phyloP scores from a whole-genome alignment of 2,113 vertebrate genomes.

The Mionectes macconnelli region DNA sequence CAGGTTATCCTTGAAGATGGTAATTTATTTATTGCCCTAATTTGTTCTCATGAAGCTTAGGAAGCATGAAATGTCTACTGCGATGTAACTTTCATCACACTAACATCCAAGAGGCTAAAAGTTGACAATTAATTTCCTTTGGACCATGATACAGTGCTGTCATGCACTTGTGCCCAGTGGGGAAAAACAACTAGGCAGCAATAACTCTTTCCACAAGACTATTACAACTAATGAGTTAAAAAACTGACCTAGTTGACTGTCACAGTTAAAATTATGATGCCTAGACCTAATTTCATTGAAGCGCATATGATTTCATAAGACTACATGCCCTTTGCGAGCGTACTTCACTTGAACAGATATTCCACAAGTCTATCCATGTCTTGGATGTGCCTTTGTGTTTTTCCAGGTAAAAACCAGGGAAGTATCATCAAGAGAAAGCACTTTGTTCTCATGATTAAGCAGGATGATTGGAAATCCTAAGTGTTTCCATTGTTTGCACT shows the following conservation, averaged over 20 bases:
- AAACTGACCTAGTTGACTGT: conserved; percentile 46
- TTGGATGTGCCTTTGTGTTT: neutral
- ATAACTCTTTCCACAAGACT: conserved; percentile 1
- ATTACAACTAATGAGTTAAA: conserved; percentile 48
- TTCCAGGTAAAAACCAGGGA: neutral
- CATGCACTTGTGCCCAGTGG: neutral
- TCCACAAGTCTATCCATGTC: neutral
- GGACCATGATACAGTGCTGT: neutral
- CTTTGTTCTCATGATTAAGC: neutral
- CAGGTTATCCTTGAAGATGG: neutral
- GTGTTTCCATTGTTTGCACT: neutral
- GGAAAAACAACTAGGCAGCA: neutral
- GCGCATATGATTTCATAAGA: conserved; percentile 30
- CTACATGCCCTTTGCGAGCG: neutral
- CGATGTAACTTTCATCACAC: neutral
- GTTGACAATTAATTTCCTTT: neutral
- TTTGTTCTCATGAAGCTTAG: neutral
- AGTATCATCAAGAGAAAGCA: neutral
- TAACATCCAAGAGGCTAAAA: neutral
- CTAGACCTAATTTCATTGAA: conserved; percentile 58
- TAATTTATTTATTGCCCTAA: neutral
- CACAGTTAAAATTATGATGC: conserved; percentile 43
- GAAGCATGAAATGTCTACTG: neutral
- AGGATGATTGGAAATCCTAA: neutral
- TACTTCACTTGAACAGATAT: neutral